Evolutionary conservation across 2,888 invertebrate species (phyloP), one percentile per base, ranked within the genome.

Genomic region (Nomada hirtipes): DNA sequence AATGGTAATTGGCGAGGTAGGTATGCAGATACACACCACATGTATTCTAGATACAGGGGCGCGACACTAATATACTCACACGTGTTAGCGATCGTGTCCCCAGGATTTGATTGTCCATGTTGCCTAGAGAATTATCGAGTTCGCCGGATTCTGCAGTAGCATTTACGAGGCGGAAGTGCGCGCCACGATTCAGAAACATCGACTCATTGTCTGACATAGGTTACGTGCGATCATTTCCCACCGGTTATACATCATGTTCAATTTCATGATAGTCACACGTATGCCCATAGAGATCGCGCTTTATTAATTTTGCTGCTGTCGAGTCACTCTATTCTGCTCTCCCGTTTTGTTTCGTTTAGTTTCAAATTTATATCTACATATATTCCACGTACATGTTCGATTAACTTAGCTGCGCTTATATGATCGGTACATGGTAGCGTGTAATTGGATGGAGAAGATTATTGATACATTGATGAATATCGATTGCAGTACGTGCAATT

Each of bases 61-160:
- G 85, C 68, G 70, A 81, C 86, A 88, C 89, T 91, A 91, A 91
- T 91, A 91, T 91, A 91, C 91, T 89, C 89, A 86, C 90, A 88
- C 92, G 90, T 91, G 92, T 91, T 91, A 88, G 91, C 91, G 91
- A 91, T 91, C 91, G 89, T 92, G 91, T 92, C 85, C 89, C 87
- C 82, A 87, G 92, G 90, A 91, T 92, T 91, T 92, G 91, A 91
- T 92, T 91, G 91, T 90, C 89, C 90, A 85, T 92, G 91, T 88
- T 88, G 88, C 90, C 87, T 85, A 84, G 92, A 91, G 91, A 92
- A 91, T 91, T 92, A 91, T 91, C 90, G 90, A 89, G 88, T 89
- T 85, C 81, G 75, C 80, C 85, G 86, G 83, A 90, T 87, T 90
- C 88, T 85, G 78, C 76, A 79, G 84, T 78, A 85, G 85, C 84